These are phyloP conservation scores for Ennomos fuscantarius DNA, from an alignment of 2,888 invertebrate species.

Conservation along the genomic window DNA sequence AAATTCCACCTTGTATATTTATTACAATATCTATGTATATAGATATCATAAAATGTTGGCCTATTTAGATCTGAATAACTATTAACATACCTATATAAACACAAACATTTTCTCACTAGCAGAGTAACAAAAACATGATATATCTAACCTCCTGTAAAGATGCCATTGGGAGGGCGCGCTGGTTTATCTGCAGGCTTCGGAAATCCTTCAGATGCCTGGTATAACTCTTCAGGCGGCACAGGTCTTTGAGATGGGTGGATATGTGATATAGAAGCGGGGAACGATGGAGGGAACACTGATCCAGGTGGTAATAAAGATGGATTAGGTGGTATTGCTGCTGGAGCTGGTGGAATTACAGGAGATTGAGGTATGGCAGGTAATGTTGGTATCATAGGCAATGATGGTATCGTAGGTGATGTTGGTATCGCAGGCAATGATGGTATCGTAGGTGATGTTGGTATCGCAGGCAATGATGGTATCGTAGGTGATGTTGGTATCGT, in stretches of 20 bases:
- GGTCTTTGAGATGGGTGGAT: conserved; percentile 27
- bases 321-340: conserved; percentile 16
- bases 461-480: conserved; percentile 19
- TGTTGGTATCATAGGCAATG: conserved; percentile 6
- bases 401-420: conserved; percentile 4
- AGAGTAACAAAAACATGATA: background rate
- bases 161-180: conserved; percentile 8
- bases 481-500: conserved; percentile 25
- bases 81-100: no score
- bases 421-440: conserved; percentile 18
- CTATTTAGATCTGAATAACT: no score
- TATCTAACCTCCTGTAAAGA: conserved; percentile 32
- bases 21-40: no score
- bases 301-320: conserved; percentile 24
- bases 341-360: conserved; percentile 13
- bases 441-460: conserved; percentile 25
- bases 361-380: background rate
- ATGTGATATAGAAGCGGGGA: conserved; percentile 12
- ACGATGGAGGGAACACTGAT: conserved; percentile 23
- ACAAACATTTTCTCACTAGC: no score
- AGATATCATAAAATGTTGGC: no score
- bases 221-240: conserved; percentile 27
- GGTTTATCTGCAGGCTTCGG: conserved; percentile 28
- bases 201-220: conserved; percentile 11
- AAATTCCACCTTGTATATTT: no score